Conservation (phyloP, 2,113 vertebrate species). For the Ancistrus triradiatus region DNA sequence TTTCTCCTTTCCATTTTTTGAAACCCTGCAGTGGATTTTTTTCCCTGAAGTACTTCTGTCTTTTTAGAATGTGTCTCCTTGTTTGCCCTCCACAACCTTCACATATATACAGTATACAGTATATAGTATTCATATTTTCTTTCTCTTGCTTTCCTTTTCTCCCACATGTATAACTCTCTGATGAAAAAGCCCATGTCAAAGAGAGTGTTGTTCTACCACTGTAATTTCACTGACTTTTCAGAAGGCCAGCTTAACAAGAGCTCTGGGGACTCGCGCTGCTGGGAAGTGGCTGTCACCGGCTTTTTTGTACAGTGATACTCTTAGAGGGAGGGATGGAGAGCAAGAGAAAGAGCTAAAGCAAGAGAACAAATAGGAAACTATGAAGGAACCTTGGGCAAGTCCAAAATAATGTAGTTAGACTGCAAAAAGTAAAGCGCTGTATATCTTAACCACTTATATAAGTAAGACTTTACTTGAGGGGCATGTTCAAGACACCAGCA, state of each 20-base stretch:
- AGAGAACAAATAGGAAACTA: constrained; percentile 3
- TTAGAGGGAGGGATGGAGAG: constrained; percentile 8
- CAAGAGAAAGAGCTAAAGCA: neutral
- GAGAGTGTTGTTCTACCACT: constrained; percentile 28
- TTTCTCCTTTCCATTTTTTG: neutral
- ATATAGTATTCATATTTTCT: neutral
- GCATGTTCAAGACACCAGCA: no score
- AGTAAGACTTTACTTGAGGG: no score
- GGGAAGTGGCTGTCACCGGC: constrained; percentile 48
- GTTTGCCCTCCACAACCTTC: neutral
- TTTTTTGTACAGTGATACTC: constrained; percentile 26
- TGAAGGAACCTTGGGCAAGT: neutral
- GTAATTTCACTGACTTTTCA: constrained; percentile 41
- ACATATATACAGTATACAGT: neutral
- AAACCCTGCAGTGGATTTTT: neutral
- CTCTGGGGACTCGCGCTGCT: constrained; percentile 37
- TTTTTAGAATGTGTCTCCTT: neutral
- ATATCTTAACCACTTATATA: no score
- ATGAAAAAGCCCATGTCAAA: constrained; percentile 39
- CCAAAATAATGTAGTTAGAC: no score
- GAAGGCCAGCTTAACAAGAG: constrained; percentile 46
- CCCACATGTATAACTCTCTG: constrained; percentile 20
- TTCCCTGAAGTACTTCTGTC: neutral
- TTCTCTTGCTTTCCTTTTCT: neutral
- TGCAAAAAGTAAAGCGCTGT: no score